Conservation (phyloP, 2,797 vertebrate genomes). For the Telmatherina bonti region DNA sequence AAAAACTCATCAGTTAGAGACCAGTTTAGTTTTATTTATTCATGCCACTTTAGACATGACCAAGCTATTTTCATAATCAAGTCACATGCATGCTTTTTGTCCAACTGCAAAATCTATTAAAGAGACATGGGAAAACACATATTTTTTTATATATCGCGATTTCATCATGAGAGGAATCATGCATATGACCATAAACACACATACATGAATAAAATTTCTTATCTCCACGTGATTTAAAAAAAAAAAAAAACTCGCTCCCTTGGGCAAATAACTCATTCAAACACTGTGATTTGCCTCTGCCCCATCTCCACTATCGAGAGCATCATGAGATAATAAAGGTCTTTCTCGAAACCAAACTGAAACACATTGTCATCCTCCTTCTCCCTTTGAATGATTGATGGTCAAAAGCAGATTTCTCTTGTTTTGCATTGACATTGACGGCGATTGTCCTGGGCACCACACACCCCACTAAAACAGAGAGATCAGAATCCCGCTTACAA, state of each 20-base stretch:
- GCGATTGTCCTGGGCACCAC: conserved; percentile 21
- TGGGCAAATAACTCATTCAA: conserved; percentile 26
- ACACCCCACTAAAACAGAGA: conserved; percentile 51
- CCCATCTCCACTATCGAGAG: conserved; percentile 19
- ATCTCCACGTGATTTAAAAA: conserved; percentile 30
- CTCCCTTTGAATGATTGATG: conserved; percentile 34
- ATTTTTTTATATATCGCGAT: not conserved
- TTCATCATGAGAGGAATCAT: not conserved
- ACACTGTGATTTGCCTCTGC: conserved; percentile 2
- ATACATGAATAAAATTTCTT: conserved; percentile 16
- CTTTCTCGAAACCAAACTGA: conserved; percentile 40
- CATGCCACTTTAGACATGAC: not conserved
- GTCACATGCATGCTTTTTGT: not conserved
- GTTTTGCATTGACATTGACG: conserved; percentile 34
- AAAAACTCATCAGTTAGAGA: not conserved
- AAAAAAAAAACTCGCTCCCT: conserved; percentile 18
- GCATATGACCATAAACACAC: conserved; percentile 2
- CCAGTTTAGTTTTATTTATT: not conserved
- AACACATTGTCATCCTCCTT: conserved; percentile 10
- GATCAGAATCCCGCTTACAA: conserved; percentile 74
- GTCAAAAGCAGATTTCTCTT: conserved; percentile 42
- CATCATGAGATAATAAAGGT: conserved; percentile 51
- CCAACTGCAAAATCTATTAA: not conserved
- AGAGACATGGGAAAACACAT: not conserved
- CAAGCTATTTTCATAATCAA: conserved; percentile 2